phyloP scores from a whole-genome alignment of 2,797 vertebrate species.

The Pelochelys cantorii region DNA sequence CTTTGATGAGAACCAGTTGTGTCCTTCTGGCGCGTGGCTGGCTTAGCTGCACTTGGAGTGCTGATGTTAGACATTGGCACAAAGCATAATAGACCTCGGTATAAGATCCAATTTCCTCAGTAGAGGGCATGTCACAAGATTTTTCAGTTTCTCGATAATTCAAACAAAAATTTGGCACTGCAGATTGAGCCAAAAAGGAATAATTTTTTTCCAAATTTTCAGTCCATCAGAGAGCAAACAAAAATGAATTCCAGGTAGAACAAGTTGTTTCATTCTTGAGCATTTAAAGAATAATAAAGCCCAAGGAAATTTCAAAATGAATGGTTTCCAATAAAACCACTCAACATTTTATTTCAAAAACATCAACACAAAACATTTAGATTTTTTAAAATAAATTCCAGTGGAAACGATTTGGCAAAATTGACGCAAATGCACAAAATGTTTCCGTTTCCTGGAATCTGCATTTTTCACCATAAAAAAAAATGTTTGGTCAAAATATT shows the following conservation, averaged over 20 bases:
- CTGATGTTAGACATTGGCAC: not conserved
- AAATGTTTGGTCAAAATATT: too few relatives aligned
- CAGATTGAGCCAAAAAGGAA: not conserved
- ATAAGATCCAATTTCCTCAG: not conserved
- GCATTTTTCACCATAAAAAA: not conserved
- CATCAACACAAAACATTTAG: not conserved
- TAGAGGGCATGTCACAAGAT: not conserved
- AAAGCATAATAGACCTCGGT: not conserved
- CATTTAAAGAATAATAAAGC: not conserved
- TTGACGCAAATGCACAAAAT: not conserved
- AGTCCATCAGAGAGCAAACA: not conserved
- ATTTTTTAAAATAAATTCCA: not conserved
- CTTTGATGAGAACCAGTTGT: constrained; percentile 36
- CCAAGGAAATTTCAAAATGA: not conserved
- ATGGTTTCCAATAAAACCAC: not conserved
- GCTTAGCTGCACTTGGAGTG: accelerated
- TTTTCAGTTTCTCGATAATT: not conserved
- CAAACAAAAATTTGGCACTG: not conserved
- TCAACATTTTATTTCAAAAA: not conserved
- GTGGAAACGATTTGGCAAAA: not conserved
- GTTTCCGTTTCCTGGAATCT: not conserved
- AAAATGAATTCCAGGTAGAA: not conserved
- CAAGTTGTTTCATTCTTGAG: not conserved
- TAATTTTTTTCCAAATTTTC: not conserved
- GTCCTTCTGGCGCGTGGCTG: not conserved